Base-by-base conservation (phyloP, 2,797 vertebrate species). In the Coccyzus lansbergi region DNA sequence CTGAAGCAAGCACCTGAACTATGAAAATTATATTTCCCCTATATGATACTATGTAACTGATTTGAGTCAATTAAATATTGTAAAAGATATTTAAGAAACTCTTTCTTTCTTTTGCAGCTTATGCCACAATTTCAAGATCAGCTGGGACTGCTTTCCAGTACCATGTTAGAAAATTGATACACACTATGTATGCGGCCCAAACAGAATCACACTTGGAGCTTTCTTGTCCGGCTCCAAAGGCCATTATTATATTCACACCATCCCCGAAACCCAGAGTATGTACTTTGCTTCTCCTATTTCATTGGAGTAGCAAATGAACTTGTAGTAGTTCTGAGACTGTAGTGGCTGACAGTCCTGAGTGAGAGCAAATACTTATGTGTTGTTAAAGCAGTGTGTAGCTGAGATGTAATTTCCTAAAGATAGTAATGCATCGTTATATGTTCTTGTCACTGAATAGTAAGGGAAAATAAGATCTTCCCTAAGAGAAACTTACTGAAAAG, bases 341-440 rank as follows among this genome's bases (percentile, higher is more conserved):
- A 86, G 48, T 10, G 46, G 14, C 51, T 20, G 34, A 60, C 78
- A 76, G 85, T 87, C 34, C 52, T 25, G 17, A 48, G 75, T 29
- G 79, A 89, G 25, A 72, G 65, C 63, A 88, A 86, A 86, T 94
- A 82, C 0, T 0, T 82, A 40, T 82, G 49, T 89, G 86, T 92
- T 90, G 83, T 71, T 87, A 87, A 87, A 89, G 58, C 56, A 83
- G 75, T 3, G 5, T 24, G 84, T 68, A 91, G 51, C 58, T 85
- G 64, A 90, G 75, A 65, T 1, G 15, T 76, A 86, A 79, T 31
- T 51, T 44, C 75, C 90, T 91, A 91, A 96, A 95, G n/a, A 95
- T 85, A 92, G 79, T 14, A 85, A 76, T 62, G 29, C 18, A 38
- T 64, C 53, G 12, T 89, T 83, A 75, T 10, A 6, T 84, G 60